phyloP scores from a whole-genome alignment of 2,113 vertebrate species.

The Sebastes fasciatus region DNA sequence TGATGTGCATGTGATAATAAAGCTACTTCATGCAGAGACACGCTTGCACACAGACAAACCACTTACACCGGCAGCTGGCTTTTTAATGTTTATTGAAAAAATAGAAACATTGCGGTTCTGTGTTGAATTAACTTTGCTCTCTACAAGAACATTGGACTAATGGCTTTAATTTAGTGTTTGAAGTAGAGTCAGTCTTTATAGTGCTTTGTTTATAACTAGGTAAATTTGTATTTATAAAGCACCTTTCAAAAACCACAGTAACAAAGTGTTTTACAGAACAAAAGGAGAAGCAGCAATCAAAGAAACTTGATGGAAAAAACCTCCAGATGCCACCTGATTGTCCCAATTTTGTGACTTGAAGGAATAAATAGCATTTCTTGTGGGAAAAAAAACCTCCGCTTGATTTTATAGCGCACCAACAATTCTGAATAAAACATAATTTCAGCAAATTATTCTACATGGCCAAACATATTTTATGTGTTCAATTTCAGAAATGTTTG shows the following conservation, averaged over 20 bases:
- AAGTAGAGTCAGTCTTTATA: conserved; percentile 46
- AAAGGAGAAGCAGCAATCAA: conserved; percentile 34
- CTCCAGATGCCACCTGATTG: conserved; percentile 32
- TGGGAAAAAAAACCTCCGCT: background rate
- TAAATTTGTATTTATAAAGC: conserved; percentile 54
- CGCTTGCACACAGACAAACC: conserved; percentile 42
- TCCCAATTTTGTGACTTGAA: conserved; percentile 28
- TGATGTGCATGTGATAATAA: conserved; percentile 68
- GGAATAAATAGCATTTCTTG: conserved; percentile 40
- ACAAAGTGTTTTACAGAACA: conserved; percentile 45
- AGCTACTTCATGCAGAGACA: conserved; percentile 64
- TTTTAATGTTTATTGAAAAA: conserved; percentile 67
- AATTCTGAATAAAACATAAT: conserved; percentile 38
- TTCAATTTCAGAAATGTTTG: conserved; percentile 48
- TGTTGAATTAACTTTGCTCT: conserved; percentile 67
- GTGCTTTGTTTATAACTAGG: conserved; percentile 30
- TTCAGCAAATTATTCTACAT: conserved; percentile 41
- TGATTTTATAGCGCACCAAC: conserved; percentile 28
- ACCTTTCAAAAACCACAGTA: conserved; percentile 42
- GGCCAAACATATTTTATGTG: conserved; percentile 44
- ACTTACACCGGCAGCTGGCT: conserved; percentile 68
- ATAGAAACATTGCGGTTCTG: conserved; percentile 51
- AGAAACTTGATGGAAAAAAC: conserved; percentile 42
- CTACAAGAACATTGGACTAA: conserved; percentile 61
- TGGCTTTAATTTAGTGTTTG: conserved; percentile 64